Evolutionary conservation across 2,888 invertebrate species (phyloP).

Genomic region (Zootermopsis nevadensis): DNA sequence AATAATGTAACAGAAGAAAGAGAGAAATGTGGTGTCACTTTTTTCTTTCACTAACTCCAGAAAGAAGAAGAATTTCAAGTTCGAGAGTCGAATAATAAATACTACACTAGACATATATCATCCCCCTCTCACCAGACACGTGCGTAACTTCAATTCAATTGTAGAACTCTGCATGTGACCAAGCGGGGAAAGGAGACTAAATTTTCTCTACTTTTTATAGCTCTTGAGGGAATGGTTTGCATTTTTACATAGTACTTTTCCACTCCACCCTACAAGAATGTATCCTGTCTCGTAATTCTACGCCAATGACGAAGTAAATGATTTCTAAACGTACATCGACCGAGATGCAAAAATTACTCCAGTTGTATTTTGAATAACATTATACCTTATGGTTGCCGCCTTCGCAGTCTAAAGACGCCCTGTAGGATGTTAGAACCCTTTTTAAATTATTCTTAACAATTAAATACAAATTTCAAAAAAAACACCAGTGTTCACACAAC

Average conservation of each 20-base stretch:
- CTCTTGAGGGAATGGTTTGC: neutral
- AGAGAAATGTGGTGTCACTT: neutral
- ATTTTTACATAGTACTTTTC: neutral
- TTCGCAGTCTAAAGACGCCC: no score
- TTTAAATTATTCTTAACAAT: no score
- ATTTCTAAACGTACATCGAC: no score
- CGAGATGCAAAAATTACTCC: no score
- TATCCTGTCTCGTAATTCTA: no score
- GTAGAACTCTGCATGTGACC: neutral
- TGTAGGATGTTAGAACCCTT: no score
- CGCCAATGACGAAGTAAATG: no score
- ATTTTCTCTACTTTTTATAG: constrained; percentile 3
- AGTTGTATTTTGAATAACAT: no score
- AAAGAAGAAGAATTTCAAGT: constrained; percentile 5
- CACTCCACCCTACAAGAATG: no score
- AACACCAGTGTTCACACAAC: no score
- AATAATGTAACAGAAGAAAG: neutral
- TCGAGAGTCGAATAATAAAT: constrained; percentile 19
- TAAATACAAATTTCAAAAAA: no score
- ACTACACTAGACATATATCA: neutral
- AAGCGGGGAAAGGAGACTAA: neutral
- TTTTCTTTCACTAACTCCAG: neutral
- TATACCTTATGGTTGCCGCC: no score
- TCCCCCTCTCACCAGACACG: neutral
- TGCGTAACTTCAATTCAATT: neutral